Base-by-base conservation (phyloP, 2,113 vertebrate genomes). In the Micromys minutus region DNA sequence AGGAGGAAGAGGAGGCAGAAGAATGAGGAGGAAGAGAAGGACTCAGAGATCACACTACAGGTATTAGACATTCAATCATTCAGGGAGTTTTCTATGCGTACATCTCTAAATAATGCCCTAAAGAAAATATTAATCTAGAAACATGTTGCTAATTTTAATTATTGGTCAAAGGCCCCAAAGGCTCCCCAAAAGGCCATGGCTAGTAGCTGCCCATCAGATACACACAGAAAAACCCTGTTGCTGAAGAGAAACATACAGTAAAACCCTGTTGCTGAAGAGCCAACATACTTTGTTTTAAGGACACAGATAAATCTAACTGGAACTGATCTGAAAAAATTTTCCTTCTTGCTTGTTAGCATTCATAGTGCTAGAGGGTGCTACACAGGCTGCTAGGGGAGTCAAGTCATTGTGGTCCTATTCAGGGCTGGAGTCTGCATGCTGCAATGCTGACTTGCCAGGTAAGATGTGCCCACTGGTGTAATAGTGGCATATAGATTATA, bases 91-190 rank as follows among this genome's bases (percentile, higher is more conserved):
- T 75, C n/a, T 45, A 65, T 45, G 71, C 74, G 57, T 31, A 61
- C 77, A 72, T 21, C 6, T 77, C 29, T 92, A 90, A 83, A 90
- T 90, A 52, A 93, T 52, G 42, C 6, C 31, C 74, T 29, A 45
- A 81, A 86, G 39, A 7, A 59, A 92, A 94, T 83, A 72, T 88
- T 31, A 91, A 19, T 72, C 26, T 50, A 74, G 42, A 94, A 90
- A 88, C 7, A 87, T 42, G 36, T 65, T 90, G 59, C n/a, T 92
- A 90, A 90, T 80, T 79, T 22, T 69, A 88, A 91, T 63, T 31
- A 45, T 26, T 29, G 7, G 4, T 63, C 39, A 84, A 39, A 42
- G 39, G 81, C 15, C 59, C 59, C 81, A 34, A 63, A 10, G 8
- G 15, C 15, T 39, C 57, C 16, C 39, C 8, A 31, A 36, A 50